phyloP scores from a whole-genome alignment of 2,797 vertebrate species.

The Halcyon leucocephala region DNA sequence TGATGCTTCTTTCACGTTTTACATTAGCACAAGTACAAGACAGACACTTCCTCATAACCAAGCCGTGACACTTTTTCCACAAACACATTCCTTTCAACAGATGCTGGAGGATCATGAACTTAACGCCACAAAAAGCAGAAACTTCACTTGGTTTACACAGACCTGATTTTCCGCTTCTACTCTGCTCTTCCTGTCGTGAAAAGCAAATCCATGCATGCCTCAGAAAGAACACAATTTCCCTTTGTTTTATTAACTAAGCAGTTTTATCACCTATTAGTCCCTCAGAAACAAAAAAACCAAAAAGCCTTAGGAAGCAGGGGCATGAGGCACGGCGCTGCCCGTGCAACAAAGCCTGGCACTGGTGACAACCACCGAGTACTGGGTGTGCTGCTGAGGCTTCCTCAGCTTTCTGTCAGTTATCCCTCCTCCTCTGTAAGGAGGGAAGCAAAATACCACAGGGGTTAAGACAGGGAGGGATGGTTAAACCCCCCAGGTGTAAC shows the following conservation, averaged over 20 bases:
- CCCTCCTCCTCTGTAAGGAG: fast-evolving
- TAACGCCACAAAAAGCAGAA: neutral
- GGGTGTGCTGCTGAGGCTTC: neutral
- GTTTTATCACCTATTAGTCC: fast-evolving
- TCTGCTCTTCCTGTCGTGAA: too few relatives aligned
- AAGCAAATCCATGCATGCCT: fast-evolving
- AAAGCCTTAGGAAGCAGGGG: fast-evolving
- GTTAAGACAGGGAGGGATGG: neutral
- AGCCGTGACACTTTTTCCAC: neutral
- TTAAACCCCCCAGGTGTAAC: too few relatives aligned
- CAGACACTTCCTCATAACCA: neutral
- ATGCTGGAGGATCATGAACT: neutral
- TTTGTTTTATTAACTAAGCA: fast-evolving
- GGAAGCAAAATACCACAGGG: neutral
- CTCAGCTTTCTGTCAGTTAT: fast-evolving
- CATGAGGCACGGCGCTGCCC: fast-evolving
- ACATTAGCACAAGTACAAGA: fast-evolving
- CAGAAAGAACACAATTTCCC: fast-evolving
- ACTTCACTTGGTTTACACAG: fast-evolving
- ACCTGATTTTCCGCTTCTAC: neutral
- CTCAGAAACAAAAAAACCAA: fast-evolving
- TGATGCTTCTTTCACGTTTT: neutral
- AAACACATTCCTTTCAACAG: neutral
- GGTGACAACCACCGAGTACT: neutral
- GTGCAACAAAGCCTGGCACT: fast-evolving